Percentiles rank a stretch among this genome's conserved stretches.
Conservation (phyloP, 2,888 invertebrate genomes). For the Heteromyza rotundicornis region DNA sequence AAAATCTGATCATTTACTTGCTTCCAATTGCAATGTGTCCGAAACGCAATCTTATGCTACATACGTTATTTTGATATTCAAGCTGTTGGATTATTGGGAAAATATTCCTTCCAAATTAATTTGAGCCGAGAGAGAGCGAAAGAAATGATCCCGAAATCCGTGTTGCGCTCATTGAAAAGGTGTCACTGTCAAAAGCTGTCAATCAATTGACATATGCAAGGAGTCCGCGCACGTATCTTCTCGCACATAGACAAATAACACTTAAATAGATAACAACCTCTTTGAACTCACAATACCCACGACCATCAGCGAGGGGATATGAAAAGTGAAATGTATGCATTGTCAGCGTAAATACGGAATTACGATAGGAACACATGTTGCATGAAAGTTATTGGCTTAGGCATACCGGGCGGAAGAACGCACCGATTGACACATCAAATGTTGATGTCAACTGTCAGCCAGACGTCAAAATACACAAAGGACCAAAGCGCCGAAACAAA, state of each 20-base stretch:
- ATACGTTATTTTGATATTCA: no score
- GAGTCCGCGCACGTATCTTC: not conserved
- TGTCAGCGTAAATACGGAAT: not conserved
- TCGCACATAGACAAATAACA: no score
- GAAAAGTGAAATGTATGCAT: slow-evolving; percentile 23
- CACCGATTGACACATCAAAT: slow-evolving; percentile 2
- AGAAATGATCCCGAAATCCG: not conserved
- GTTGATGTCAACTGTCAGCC: not conserved
- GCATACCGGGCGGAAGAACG: not conserved
- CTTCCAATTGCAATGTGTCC: no score
- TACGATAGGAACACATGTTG: not conserved
- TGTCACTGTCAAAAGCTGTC: not conserved
- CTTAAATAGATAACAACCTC: not conserved
- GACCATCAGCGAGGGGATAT: not conserved
- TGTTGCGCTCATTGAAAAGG: not conserved
- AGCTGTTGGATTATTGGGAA: no score
- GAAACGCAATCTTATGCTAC: no score
- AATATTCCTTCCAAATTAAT: no score
- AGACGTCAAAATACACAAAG: not conserved
- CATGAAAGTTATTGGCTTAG: no score
- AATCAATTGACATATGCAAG: not conserved
- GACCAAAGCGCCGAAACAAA: not conserved
- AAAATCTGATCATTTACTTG: no score
- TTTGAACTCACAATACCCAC: not conserved
- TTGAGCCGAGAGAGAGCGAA: no score